phyloP scores from a whole-genome alignment of 2,797 vertebrate species.

The Tokudaia tokunoshimensis region DNA sequence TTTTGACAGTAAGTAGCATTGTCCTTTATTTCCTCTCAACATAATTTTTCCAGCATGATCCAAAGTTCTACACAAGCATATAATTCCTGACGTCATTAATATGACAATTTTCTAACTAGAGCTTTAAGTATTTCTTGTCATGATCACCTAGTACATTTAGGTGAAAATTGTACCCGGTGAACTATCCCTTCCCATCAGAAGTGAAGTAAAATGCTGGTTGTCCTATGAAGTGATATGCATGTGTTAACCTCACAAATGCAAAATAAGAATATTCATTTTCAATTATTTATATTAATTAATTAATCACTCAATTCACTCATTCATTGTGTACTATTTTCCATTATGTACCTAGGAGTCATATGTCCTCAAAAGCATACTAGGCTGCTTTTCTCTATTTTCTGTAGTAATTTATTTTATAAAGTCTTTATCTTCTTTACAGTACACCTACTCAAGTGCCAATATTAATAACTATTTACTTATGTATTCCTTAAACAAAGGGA shows the following conservation, averaged over 20 bases:
- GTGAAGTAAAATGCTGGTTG: not conserved
- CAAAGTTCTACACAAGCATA: not conserved
- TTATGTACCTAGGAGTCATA: not conserved
- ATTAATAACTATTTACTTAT: not conserved
- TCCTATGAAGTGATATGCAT: not conserved
- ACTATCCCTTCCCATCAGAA: not conserved
- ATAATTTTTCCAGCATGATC: not conserved
- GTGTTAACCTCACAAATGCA: not conserved
- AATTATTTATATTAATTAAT: not conserved
- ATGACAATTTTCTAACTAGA: not conserved
- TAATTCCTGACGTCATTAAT: not conserved
- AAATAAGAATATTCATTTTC: not conserved
- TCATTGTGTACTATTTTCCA: not conserved
- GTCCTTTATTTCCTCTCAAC: slow-evolving; percentile 1
- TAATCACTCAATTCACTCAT: not conserved
- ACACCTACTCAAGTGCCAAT: not conserved
- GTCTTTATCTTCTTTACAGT: not conserved
- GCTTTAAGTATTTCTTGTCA: not conserved
- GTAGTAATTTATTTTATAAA: not conserved
- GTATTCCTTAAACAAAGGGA: not conserved
- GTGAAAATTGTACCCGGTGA: not conserved
- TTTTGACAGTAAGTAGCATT: not conserved
- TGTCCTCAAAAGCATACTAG: not conserved
- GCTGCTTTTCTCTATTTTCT: not conserved
- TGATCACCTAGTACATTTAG: not conserved